Evolutionary conservation across 2,888 invertebrate genomes (phyloP).

Genomic region (Plemyria rubiginata): DNA sequence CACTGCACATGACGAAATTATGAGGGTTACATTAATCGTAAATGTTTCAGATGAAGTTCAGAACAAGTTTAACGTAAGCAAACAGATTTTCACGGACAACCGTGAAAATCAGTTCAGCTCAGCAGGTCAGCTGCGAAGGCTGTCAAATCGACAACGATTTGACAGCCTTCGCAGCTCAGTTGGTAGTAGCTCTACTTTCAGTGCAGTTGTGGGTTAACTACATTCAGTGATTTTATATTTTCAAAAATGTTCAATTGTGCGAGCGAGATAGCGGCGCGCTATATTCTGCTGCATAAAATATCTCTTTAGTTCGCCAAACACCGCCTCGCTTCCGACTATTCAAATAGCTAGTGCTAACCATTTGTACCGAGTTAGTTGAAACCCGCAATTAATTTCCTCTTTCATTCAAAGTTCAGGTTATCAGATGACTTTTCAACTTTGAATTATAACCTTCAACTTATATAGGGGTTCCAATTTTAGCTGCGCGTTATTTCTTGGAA

Average conservation of each 20-base stretch:
- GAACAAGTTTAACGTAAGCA: background rate
- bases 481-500: conserved; percentile 12
- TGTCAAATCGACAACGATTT: too few relatives aligned
- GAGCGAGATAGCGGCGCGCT: too few relatives aligned
- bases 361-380: conserved; percentile 9
- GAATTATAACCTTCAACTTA: conserved; percentile 26
- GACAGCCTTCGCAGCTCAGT: too few relatives aligned
- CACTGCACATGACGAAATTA: conserved; percentile 7
- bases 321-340: background rate
- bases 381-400: conserved; percentile 25
- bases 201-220: too few relatives aligned
- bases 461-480: conserved; percentile 27
- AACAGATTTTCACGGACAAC: background rate
- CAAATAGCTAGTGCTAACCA: background rate
- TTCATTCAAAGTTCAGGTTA: conserved; percentile 24
- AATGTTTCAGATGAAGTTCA: background rate
- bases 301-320: too few relatives aligned
- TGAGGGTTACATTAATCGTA: conserved; percentile 4
- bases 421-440: conserved; percentile 32
- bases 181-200: too few relatives aligned
- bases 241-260: too few relatives aligned
- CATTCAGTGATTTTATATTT: too few relatives aligned
- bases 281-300: too few relatives aligned
- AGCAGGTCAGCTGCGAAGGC: too few relatives aligned
- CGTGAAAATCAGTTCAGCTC: too few relatives aligned